Conservation (phyloP, 2,797 vertebrate species). For the Pampus argenteus region DNA sequence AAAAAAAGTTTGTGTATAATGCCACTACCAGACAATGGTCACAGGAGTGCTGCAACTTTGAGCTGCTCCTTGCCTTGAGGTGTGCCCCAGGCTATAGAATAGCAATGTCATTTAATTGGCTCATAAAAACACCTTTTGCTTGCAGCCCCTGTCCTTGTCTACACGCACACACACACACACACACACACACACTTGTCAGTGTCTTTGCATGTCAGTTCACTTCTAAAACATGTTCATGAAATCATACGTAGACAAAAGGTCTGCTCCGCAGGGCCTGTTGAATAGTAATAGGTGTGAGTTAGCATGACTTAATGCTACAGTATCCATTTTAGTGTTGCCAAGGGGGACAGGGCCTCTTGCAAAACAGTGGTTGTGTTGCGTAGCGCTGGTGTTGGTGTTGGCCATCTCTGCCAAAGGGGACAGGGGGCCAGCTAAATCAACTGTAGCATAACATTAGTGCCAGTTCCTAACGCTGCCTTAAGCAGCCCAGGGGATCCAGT, state of each 20-base stretch:
- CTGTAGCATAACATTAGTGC: slow-evolving; percentile 83
- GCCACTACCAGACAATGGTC: slow-evolving; percentile 78
- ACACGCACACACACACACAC: slow-evolving; percentile 31
- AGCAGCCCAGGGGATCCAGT: slow-evolving; percentile 75
- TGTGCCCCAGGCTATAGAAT: slow-evolving; percentile 83
- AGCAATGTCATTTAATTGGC: slow-evolving; percentile 86
- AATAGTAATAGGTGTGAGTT: slow-evolving; percentile 82
- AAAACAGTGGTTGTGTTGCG: slow-evolving; percentile 69
- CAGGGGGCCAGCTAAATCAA: slow-evolving; percentile 77
- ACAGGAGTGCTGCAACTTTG: slow-evolving; percentile 77
- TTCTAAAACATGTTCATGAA: slow-evolving; percentile 77
- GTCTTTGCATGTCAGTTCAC: slow-evolving; percentile 71
- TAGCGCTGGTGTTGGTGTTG: slow-evolving; percentile 46
- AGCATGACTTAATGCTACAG: slow-evolving; percentile 79
- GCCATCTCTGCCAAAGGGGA: slow-evolving; percentile 77
- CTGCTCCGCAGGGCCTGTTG: slow-evolving; percentile 82
- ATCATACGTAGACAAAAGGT: slow-evolving; percentile 80
- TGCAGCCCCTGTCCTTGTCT: slow-evolving; percentile 67
- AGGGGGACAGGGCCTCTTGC: slow-evolving; percentile 77
- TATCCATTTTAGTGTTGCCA: slow-evolving; percentile 76
- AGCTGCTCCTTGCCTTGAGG: slow-evolving; percentile 81
- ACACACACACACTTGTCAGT: slow-evolving; percentile 60
- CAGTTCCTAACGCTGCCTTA: slow-evolving; percentile 74
- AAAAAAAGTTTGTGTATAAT: slow-evolving; percentile 62
- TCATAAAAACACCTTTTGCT: slow-evolving; percentile 85